Base-by-base conservation (phyloP, 2,113 vertebrate genomes). In the Muntiacus muntjak region DNA sequence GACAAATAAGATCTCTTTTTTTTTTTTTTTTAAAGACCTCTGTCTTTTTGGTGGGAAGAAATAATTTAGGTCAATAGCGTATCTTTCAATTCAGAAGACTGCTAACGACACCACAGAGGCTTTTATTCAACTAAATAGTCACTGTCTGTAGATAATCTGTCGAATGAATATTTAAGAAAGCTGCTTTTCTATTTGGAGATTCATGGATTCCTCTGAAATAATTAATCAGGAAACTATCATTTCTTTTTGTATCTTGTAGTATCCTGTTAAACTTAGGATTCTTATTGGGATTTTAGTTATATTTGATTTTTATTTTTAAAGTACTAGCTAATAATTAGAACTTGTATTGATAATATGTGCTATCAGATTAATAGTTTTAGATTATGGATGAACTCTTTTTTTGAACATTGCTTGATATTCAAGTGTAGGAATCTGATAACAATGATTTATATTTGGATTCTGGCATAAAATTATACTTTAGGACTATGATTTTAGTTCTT, bases 51-150 rank as follows among this genome's bases (percentile, higher is more conserved):
- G 17, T 88, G 4, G 36, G 64, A 89, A 50, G 67, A 94, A 94
- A 89, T 97, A 86, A 89, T 95, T 95, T 96, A 97, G 60, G 94
- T 93, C 50, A 95, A 88, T 92, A 92, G n/a, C 17, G 23, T 88
- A 91, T 96, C 81, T 97, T 96, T 94, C 60, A 92, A 58, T 96
- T 96, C 74, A 97, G 87, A 95, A 84, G 17, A 74, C 52, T 95
- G 52, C 92, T 97, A 90, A 92, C 40, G 52, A 54, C 23, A 92
- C 23, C 84, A 96, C 81, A 90, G 83, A 82, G 76, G 57, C 58
- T 96, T 97, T 94, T 95, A 94, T 96, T 92, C 64, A 94, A 58
- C 71, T 79, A 86, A 88, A 96, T 91, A 89, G 89, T 95, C 81
- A 84, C 30, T 87, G 55, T 36, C 36, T 97, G 10, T 92, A 96